Conservation (phyloP, 2,113 vertebrate genomes). For the Lanius collurio region DNA sequence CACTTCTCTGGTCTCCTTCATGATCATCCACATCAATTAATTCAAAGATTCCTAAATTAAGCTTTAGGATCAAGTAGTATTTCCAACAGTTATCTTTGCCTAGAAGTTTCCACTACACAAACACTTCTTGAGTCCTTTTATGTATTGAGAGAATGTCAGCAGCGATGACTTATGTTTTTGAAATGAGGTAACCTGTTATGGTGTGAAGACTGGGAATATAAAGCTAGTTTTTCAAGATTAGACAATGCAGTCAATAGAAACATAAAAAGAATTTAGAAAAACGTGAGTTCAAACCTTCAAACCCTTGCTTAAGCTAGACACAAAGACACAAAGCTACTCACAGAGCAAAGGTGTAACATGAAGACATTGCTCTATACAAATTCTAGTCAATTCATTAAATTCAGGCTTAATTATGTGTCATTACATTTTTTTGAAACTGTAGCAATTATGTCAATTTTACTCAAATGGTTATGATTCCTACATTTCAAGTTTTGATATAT, state of each 20-base stretch:
- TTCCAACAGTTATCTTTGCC: not conserved
- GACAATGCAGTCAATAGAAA: not conserved
- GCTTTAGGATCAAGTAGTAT: not conserved
- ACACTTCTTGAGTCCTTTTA: not conserved
- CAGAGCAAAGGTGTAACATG: not conserved
- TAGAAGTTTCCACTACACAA: not conserved
- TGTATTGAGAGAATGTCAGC: not conserved
- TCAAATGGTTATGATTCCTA: not conserved
- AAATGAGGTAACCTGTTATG: not conserved
- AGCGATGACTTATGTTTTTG: not conserved
- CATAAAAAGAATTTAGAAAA: not conserved
- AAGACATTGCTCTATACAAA: not conserved
- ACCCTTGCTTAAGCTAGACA: not conserved
- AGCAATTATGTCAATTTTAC: not conserved
- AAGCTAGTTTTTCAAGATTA: not conserved
- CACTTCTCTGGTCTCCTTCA: not conserved
- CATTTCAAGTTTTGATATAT: not conserved
- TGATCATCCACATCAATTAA: not conserved
- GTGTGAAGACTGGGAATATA: not conserved
- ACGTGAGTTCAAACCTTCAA: not conserved
- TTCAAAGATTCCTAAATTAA: not conserved
- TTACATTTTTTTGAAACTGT: not conserved
- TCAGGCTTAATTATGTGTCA: not conserved
- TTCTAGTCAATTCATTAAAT: not conserved
- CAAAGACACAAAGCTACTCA: not conserved